Base-by-base conservation (phyloP, 2,113 vertebrate genomes). In the Corydoras maculifer region DNA sequence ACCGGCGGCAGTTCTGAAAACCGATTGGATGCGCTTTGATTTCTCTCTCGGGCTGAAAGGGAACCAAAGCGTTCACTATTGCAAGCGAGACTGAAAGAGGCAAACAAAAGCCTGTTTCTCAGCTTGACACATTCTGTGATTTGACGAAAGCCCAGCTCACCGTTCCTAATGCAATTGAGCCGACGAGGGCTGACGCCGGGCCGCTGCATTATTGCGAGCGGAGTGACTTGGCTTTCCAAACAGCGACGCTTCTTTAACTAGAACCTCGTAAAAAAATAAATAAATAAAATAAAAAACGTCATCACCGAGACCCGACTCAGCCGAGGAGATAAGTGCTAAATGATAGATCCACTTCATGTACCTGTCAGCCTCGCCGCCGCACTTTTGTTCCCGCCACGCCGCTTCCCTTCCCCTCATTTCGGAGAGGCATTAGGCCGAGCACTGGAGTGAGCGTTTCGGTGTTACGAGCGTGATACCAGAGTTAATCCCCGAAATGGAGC, bases 401-500 rank as follows among this genome's bases (percentile, higher is more conserved):
- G 18, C 14, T 30, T 53, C 25, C 15, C 25, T 35, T 0, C 2
- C 2, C 6, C 2, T 49, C 43, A 59, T 55, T 70, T 68, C 30
- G 58, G 32, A 60, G 54, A 63, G 68, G 67, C 29, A 66, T 77
- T 60, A 65, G 61, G 70, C 58, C 57, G 77, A 72, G 77, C 77
- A 72, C 75, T 83, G 72, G 72, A 82, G 80, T 70, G 79, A 78
- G 71, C 75, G 79, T 81, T 85, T 83, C 68, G 75, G 85, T 86
- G 85, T 77, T 53, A 81, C 82, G 74, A 77, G 79, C 80, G 77
- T 77, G 78, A 82, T 82, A 85, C 84, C 72, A 68, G 66, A 74
- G 73, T 78, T 85, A 86, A 85, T 90, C 83, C 84, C 79, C 81
- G 84, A 57, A 83, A 88, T 80, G 77, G 78, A 82, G 82, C 81